These are phyloP conservation scores for Macrophya alboannulata DNA, from an alignment of 2,888 invertebrate species.

Conservation along the genomic window DNA sequence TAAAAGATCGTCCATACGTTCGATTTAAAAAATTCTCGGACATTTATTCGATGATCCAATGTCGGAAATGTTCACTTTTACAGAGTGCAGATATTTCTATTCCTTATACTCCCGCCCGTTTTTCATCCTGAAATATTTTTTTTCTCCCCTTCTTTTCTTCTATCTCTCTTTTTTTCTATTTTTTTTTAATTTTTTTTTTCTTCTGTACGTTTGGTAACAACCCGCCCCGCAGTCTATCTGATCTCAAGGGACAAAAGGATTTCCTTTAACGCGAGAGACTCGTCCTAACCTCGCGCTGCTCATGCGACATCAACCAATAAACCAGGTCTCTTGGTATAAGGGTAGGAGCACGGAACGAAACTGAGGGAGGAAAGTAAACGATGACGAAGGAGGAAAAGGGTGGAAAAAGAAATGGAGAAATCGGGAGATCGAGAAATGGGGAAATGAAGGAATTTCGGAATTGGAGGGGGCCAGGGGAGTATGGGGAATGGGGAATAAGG, in stretches of 20 bases:
- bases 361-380: conserved; percentile 32
- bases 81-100: not conserved
- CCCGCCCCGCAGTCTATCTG: conserved; percentile 15
- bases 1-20: not conserved
- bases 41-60: not conserved
- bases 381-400: conserved; percentile 22
- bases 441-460: conserved; percentile 7
- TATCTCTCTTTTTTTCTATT: not conserved
- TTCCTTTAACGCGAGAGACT: conserved; percentile 38
- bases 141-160: not conserved
- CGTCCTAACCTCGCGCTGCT: conserved; percentile 23
- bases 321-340: not conserved
- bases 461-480: not conserved
- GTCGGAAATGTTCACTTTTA: not conserved
- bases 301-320: conserved; percentile 43
- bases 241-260: conserved; percentile 39
- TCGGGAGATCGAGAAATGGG: conserved; percentile 12
- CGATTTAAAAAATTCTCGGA: not conserved
- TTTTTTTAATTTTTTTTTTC: not conserved
- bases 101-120: not conserved
- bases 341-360: not conserved
- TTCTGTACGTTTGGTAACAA: not conserved
- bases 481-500: conserved; percentile 15
- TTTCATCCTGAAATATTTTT: conserved; percentile 5
- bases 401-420: conserved; percentile 26